A percentile compares a stretch with the other conserved stretches of the same genome.
Conservation (phyloP, 2,888 invertebrate species). For the Limnephilus marmoratus region DNA sequence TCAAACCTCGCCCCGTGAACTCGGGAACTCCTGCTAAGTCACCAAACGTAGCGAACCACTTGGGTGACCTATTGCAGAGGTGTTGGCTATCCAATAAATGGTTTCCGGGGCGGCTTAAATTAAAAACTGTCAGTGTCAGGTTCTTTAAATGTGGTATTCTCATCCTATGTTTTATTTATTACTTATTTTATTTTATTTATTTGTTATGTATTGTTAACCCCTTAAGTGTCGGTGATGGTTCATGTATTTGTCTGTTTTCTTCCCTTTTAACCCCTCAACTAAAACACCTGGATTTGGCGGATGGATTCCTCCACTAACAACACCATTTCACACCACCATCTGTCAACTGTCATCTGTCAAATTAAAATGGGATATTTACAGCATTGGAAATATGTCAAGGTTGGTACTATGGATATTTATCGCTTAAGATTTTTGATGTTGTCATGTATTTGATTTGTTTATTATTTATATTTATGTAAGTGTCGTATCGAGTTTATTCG, state of each 20-base stretch:
- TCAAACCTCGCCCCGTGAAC: too few relatives aligned
- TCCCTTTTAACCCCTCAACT: slow-evolving; percentile 55
- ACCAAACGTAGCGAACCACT: too few relatives aligned
- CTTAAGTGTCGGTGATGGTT: slow-evolving; percentile 26
- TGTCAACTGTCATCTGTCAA: not conserved
- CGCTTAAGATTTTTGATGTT: not conserved
- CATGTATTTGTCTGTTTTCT: slow-evolving; percentile 47
- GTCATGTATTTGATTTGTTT: not conserved
- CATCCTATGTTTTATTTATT: too few relatives aligned
- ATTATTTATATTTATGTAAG: not conserved
- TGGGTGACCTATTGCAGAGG: too few relatives aligned
- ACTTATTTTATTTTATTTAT: slow-evolving; percentile 7
- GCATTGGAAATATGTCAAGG: slow-evolving; percentile 91
- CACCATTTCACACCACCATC: not conserved
- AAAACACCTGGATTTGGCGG: slow-evolving; percentile 36
- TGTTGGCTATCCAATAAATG: too few relatives aligned
- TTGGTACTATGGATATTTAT: slow-evolving; percentile 73
- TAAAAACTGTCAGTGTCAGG: not conserved
- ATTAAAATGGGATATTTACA: slow-evolving; percentile 69
- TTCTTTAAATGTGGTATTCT: not conserved
- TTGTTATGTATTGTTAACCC: slow-evolving; percentile 25
- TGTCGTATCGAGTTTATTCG: not conserved
- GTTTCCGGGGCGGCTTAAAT: too few relatives aligned
- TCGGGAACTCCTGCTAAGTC: too few relatives aligned
- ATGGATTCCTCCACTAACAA: not conserved